Evolutionary conservation across 2,113 vertebrate species (phyloP).

Genomic region (Oryzias woworae): DNA sequence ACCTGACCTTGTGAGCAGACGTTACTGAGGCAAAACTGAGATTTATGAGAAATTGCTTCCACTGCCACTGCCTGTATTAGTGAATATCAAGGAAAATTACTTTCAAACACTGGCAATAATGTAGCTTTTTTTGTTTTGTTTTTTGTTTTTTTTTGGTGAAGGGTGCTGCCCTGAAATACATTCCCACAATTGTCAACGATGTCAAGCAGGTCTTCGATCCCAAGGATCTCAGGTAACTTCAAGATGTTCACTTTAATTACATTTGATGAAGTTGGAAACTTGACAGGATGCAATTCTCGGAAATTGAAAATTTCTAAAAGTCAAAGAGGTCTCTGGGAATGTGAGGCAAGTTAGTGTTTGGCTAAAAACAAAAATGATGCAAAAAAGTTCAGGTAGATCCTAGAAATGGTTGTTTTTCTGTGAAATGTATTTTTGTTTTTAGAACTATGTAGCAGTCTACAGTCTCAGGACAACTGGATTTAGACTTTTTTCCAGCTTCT

Average conservation of each 20-base stretch:
- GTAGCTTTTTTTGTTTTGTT: neutral
- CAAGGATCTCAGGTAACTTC: constrained; percentile 93
- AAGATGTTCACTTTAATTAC: neutral
- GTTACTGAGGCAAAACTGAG: neutral
- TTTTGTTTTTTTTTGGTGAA: constrained; percentile 46
- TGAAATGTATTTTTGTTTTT: too few relatives aligned
- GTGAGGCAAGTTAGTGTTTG: too few relatives aligned
- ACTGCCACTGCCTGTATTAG: too few relatives aligned
- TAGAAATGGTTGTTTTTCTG: too few relatives aligned
- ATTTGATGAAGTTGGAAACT: neutral
- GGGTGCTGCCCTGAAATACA: constrained; percentile 92
- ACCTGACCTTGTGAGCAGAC: too few relatives aligned
- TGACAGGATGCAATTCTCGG: neutral
- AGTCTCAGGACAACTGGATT: neutral
- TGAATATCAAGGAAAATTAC: too few relatives aligned
- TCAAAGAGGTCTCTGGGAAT: too few relatives aligned
- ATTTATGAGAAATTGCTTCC: neutral
- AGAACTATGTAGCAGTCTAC: too few relatives aligned
- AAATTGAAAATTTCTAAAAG: too few relatives aligned
- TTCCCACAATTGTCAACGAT: constrained; percentile 96
- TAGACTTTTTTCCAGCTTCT: neutral
- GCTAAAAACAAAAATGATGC: too few relatives aligned
- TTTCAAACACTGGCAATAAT: too few relatives aligned
- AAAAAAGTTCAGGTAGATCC: too few relatives aligned
- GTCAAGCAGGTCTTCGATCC: constrained; percentile 97